These are phyloP conservation scores for Phocides pigmalion DNA, from an alignment of 1,140 invertebrate genomes.

Conservation along the genomic window DNA sequence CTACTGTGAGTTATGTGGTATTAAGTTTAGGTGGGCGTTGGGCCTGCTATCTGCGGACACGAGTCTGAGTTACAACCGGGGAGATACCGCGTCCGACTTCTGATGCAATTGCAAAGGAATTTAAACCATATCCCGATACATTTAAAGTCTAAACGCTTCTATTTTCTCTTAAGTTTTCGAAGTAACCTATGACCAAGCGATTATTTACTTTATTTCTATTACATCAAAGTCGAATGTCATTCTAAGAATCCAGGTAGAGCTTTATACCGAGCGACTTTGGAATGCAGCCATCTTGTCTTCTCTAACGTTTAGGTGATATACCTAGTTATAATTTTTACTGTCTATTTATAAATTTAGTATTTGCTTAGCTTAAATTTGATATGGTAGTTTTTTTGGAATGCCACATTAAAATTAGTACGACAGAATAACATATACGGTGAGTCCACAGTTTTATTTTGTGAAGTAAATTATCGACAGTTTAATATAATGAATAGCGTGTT, in stretches of 20 bases:
- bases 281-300: constrained; percentile 64
- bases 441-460: not conserved
- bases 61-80: constrained; percentile 48
- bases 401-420: not conserved
- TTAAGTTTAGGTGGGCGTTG: constrained; percentile 70
- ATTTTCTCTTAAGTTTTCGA: not conserved
- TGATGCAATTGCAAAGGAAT: constrained; percentile 14
- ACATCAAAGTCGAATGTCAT: not conserved
- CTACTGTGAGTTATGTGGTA: constrained; percentile 73
- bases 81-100: constrained; percentile 46
- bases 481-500: constrained; percentile 1
- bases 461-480: not conserved
- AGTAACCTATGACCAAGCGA: not conserved
- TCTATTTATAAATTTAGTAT: constrained; percentile 29
- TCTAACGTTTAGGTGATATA: constrained; percentile 41
- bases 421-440: not conserved
- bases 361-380: constrained; percentile 13
- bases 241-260: constrained; percentile 35
- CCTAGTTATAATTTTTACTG: constrained; percentile 23
- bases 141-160: constrained; percentile 14
- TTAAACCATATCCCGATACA: constrained; percentile 33
- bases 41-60: constrained; percentile 61
- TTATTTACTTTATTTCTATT: constrained; percentile 17
- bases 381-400: not conserved
- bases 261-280: constrained; percentile 39